Evolutionary conservation across 2,888 invertebrate genomes (phyloP).

Genomic region (Synergus umbraculus): DNA sequence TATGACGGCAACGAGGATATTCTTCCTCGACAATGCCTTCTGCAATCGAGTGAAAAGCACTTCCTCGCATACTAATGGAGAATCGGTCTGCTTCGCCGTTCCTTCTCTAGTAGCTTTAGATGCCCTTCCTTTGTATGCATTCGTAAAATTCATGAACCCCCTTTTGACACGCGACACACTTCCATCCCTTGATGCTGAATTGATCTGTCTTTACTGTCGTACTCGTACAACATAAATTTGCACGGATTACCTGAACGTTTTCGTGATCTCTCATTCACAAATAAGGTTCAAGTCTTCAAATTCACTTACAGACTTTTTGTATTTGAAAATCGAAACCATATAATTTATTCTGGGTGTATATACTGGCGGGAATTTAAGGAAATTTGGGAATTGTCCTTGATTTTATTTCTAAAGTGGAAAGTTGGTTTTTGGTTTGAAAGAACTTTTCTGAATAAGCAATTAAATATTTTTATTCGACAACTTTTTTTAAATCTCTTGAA

Average conservation of each 20-base stretch:
- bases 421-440: too few species aligned
- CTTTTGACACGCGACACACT: conserved; percentile 38
- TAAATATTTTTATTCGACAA: too few species aligned
- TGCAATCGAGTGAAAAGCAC: conserved; percentile 73
- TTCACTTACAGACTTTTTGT: neutral
- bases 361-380: too few species aligned
- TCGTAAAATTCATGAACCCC: conserved; percentile 33
- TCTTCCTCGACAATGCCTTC: conserved; percentile 74
- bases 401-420: too few species aligned
- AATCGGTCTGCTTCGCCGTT: conserved; percentile 45
- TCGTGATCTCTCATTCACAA: neutral
- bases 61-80: conserved; percentile 75
- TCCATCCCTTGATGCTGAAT: conserved; percentile 12
- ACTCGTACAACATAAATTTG: neutral
- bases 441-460: too few species aligned
- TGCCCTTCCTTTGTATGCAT: conserved; percentile 29
- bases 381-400: too few species aligned
- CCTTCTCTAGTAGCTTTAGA: neutral
- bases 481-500: too few species aligned
- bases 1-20: conserved; percentile 74
- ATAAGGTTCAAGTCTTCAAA: neutral
- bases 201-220: neutral
- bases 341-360: too few species aligned
- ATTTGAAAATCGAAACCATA: neutral
- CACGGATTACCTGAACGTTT: neutral